phyloP scores from a whole-genome alignment of 37 sponge, comb jelly and placozoan genomes.

The Chondrilla cf. caribensis region DNA sequence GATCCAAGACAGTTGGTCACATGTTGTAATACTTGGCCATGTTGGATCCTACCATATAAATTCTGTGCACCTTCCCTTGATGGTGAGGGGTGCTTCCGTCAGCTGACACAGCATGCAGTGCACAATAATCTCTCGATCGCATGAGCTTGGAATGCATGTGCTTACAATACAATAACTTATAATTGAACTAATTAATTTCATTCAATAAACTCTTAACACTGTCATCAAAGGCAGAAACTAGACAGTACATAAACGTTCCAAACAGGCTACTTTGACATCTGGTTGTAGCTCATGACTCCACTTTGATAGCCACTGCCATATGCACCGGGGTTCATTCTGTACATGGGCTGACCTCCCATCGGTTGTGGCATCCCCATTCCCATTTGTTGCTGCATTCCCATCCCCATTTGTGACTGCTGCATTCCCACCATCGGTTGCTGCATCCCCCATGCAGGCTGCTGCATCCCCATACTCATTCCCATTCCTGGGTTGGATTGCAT shows the following conservation, averaged over 20 bases:
- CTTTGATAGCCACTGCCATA: not conserved
- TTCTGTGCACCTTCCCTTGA: no score
- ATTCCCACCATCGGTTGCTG: conserved; percentile 28
- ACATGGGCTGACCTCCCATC: not conserved
- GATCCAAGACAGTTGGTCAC: no score
- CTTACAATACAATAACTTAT: no score
- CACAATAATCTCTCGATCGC: no score
- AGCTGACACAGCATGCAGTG: no score
- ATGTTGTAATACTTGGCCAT: no score
- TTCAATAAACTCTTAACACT: not conserved
- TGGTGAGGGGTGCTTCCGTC: no score
- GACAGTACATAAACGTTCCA: not conserved
- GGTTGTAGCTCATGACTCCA: conserved; percentile 4
- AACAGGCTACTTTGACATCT: not conserved
- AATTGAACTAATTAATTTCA: not conserved
- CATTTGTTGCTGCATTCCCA: conserved; percentile 60
- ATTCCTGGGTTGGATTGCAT: conserved; percentile 32
- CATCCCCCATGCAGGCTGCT: conserved; percentile 10
- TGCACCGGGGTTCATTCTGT: not conserved
- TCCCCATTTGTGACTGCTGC: conserved; percentile 27
- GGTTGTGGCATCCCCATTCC: conserved; percentile 33
- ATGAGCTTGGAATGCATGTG: no score
- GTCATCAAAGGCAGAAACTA: not conserved
- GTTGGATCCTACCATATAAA: no score
- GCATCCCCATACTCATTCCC: conserved; percentile 24